Evolutionary conservation across 2,113 vertebrate genomes (phyloP).

Genomic region (Lichenostomus cassidix): DNA sequence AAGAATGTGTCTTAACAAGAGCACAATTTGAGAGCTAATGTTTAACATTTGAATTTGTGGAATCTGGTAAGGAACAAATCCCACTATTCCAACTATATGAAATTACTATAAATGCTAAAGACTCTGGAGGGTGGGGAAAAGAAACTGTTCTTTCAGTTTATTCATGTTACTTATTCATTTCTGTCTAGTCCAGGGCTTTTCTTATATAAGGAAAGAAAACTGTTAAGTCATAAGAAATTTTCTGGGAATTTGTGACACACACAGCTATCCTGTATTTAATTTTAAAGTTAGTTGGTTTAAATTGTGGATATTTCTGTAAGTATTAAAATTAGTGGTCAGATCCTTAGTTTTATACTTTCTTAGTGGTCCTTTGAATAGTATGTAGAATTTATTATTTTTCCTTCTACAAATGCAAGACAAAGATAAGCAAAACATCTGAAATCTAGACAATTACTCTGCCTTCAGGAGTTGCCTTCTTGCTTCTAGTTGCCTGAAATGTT

Average conservation of each 20-base stretch:
- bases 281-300: neutral
- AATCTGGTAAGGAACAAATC: neutral
- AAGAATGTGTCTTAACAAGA: neutral
- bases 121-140: neutral
- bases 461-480: neutral
- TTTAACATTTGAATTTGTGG: neutral
- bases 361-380: neutral
- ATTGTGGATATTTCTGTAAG: neutral
- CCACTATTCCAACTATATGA: neutral
- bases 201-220: neutral
- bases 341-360: neutral
- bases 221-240: neutral
- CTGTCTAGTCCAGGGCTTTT: neutral
- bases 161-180: neutral
- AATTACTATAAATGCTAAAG: neutral
- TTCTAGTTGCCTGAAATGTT: constrained; percentile 19
- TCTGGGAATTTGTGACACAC: neutral
- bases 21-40: neutral
- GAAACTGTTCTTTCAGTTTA: neutral
- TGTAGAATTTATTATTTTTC: neutral
- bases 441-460: neutral
- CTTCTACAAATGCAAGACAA: neutral
- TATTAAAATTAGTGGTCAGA: neutral
- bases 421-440: neutral
- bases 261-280: neutral